Conservation (phyloP, 2,113 vertebrate genomes). For the Pteronura brasiliensis region DNA sequence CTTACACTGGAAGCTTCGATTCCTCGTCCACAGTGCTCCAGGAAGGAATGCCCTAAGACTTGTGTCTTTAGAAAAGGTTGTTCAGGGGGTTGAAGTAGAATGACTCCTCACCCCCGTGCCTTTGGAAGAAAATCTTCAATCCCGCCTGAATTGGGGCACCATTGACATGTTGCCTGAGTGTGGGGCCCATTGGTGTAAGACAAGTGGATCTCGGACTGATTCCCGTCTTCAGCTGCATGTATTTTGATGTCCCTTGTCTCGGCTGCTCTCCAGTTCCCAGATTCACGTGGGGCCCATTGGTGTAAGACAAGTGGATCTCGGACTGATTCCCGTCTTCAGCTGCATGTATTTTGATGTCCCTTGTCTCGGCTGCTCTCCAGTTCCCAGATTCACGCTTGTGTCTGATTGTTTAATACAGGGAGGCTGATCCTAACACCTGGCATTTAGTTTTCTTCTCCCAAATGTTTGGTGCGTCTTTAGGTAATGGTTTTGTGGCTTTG, state of each 20-base stretch:
- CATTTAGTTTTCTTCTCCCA: background rate
- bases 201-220: background rate
- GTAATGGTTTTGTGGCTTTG: background rate
- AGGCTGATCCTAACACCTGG: slow-evolving; percentile 19
- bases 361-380: background rate
- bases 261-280: background rate
- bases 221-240: background rate
- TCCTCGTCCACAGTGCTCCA: background rate
- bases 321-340: background rate
- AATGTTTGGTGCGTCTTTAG: background rate
- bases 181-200: background rate
- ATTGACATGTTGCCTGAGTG: background rate
- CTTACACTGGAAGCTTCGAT: background rate
- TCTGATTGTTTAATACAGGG: slow-evolving; percentile 65
- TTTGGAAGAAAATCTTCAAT: background rate
- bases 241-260: background rate
- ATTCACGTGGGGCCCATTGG: no score
- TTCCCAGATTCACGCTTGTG: background rate
- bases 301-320: background rate
- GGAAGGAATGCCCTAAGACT: background rate
- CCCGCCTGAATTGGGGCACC: background rate
- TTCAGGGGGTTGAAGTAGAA: background rate
- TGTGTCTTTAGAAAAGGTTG: background rate
- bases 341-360: background rate
- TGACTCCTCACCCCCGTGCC: background rate